Evolutionary conservation across 2,888 invertebrate species (phyloP), one percentile per base, ranked within the genome.

Genomic region (Mesorhabditis sp.): DNA sequence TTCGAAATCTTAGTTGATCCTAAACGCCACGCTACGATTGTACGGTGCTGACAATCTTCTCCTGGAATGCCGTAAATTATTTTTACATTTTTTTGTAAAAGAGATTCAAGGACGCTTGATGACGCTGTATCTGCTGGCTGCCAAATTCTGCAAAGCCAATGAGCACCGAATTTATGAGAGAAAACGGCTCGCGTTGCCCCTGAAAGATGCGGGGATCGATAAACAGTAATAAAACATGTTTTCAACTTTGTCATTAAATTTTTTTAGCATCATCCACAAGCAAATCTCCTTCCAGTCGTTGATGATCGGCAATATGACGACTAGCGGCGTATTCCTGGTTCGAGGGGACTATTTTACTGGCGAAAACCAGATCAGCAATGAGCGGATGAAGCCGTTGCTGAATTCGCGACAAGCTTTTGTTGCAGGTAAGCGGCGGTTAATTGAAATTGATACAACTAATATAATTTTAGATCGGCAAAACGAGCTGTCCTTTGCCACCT

Each of bases 331-430:
- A 4, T 81, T 81, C 65, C 66, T 80, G 43, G 74, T 76, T 43
- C 66, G 80, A 42, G 78, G 77, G 6, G 76, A 78, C 58, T 81
- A 76, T 69, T 70, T 77, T 5, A 73, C 78, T 5, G 62, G 69
- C 13, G 69, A 74, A 28, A 81, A 81, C 63, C 70, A 72, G 0
- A 58, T 70, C 42, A 76, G 72, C 43, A 78, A 75, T 67, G 65
- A 70, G 74, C 15, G 5, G 41, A 41, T 42, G 13, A 67, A 41
- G 42, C 42, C 42, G 10, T 64, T 28, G 10, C 15, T 41, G 28
- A 64, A 15, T 65, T 43, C 43, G 7, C 6, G 43, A 28, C 10
- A 65, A 7, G 44, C 66, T 43, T 13, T n/a, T 67, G 73, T 73
- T 7, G 72, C 75, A 15, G 67, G 67, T 67, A 7, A 67, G 58